These are phyloP conservation scores for Aquatica leii DNA, from an alignment of 2,888 invertebrate species.

Conservation along the genomic window DNA sequence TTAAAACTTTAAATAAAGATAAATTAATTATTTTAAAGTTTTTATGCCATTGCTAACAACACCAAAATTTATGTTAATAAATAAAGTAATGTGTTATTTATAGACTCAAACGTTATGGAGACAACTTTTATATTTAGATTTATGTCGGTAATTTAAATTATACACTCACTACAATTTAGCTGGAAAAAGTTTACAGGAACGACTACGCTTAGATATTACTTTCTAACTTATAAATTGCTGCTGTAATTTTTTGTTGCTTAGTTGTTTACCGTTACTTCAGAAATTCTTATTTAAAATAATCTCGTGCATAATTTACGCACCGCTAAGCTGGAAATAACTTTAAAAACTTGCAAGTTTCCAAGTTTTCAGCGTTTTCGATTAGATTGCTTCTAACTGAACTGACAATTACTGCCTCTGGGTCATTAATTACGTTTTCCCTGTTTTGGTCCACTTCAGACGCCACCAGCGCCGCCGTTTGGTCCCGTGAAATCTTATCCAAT, in stretches of 20 bases:
- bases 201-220: too few relatives aligned
- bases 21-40: too few relatives aligned
- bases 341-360: slow-evolving; percentile 44
- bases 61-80: too few relatives aligned
- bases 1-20: too few relatives aligned
- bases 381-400: slow-evolving; percentile 47
- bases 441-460: slow-evolving; percentile 42
- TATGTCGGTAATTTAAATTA: too few relatives aligned
- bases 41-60: too few relatives aligned
- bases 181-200: too few relatives aligned
- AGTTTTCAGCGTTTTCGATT: slow-evolving; percentile 42
- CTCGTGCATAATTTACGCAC: slow-evolving; percentile 32
- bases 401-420: slow-evolving; percentile 45
- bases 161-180: too few relatives aligned
- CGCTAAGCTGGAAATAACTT: slow-evolving; percentile 33
- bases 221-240: too few relatives aligned
- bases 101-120: too few relatives aligned
- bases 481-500: slow-evolving; percentile 24
- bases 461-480: slow-evolving; percentile 23
- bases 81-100: too few relatives aligned
- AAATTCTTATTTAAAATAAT: slow-evolving; percentile 30
- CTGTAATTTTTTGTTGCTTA: not conserved
- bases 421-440: slow-evolving; percentile 46
- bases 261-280: slow-evolving; percentile 25
- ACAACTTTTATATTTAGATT: too few relatives aligned